Conservation (phyloP, 2,797 vertebrate genomes). For the Sebastes cheni region DNA sequence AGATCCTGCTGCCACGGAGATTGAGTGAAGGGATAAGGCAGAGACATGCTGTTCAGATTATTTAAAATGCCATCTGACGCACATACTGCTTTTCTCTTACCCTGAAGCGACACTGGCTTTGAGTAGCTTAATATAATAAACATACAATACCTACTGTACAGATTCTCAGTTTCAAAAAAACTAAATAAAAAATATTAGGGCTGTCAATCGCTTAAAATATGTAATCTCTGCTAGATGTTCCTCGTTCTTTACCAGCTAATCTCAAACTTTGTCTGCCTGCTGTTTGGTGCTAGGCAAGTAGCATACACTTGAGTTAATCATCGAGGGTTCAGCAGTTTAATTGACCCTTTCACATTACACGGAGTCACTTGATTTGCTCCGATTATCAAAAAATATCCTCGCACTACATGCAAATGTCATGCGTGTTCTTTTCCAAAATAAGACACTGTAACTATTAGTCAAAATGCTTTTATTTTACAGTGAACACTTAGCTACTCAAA, state of each 20-base stretch:
- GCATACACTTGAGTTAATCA: neutral
- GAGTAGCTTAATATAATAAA: neutral
- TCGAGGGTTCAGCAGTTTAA: neutral
- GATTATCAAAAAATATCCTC: neutral
- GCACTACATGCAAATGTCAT: neutral
- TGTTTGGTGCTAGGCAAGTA: neutral
- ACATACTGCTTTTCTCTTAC: neutral
- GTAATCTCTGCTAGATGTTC: neutral
- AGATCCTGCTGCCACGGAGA: conserved; percentile 13
- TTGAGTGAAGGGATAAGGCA: neutral
- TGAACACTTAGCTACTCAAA: neutral
- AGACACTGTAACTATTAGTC: neutral
- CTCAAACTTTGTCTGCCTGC: neutral
- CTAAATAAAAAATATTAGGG: neutral
- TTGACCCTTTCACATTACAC: neutral
- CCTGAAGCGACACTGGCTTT: neutral
- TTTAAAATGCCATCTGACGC: neutral
- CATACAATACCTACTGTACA: neutral
- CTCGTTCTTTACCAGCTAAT: neutral
- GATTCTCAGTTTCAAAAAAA: neutral
- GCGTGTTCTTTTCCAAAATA: neutral
- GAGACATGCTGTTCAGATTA: neutral
- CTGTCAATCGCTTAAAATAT: too few species aligned
- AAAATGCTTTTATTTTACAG: neutral
- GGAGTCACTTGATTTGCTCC: neutral